Percentiles rank a stretch among this genome's conserved stretches.
Evolutionary conservation across 1,140 invertebrate species (phyloP).

Genomic region (Schlechtendalia chinensis): DNA sequence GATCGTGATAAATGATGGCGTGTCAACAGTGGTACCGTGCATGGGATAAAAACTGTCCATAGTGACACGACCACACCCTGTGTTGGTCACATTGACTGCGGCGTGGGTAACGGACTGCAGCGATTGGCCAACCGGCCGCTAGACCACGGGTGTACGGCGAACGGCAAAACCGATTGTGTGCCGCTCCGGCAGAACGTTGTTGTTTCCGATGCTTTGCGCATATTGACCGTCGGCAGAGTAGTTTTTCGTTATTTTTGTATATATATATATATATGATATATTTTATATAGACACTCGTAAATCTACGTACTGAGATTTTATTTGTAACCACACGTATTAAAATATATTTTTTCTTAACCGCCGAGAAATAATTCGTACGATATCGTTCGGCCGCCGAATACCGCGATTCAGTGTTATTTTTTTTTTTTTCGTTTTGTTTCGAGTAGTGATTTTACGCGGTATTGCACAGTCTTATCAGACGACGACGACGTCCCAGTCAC

Average conservation of each 20-base stretch:
- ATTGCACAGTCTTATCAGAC: not conserved
- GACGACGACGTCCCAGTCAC: not conserved
- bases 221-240: not conserved
- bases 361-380: not conserved
- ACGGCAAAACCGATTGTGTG: slow-evolving; percentile 40
- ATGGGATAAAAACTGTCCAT: not conserved
- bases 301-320: not conserved
- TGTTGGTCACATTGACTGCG: slow-evolving; percentile 8
- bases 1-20: not conserved
- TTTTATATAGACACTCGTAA: not conserved
- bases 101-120: slow-evolving; percentile 7
- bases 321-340: not conserved
- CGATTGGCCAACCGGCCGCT: slow-evolving; percentile 27
- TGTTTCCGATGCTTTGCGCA: slow-evolving; percentile 29
- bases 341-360: slow-evolving; percentile 7
- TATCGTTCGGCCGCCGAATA: not conserved
- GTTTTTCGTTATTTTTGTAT: slow-evolving; percentile 10
- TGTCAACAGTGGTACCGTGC: not conserved
- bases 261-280: not conserved
- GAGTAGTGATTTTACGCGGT: not conserved
- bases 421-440: no score
- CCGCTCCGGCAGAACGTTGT: slow-evolving; percentile 31
- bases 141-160: not conserved
- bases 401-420: not conserved
- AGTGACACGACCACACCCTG: slow-evolving; percentile 32